Base-by-base conservation (phyloP, 2,888 invertebrate genomes). In the Cybosia mesomella region DNA sequence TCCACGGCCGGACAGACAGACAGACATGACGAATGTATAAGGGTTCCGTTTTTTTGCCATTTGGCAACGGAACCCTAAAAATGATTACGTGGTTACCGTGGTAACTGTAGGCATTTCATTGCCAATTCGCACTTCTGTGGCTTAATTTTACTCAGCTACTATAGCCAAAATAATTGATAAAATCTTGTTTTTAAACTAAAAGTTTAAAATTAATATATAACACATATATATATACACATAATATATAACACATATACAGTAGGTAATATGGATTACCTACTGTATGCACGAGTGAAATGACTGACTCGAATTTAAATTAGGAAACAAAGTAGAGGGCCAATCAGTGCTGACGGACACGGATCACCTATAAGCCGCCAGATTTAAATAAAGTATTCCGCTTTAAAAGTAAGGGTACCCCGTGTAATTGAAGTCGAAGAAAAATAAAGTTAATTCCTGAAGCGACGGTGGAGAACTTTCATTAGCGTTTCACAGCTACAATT, bases 401-500 rank as follows among this genome's bases (percentile, higher is more conserved):
- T 83, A 87, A 91, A 91, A 91, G 88, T 87, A 89, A 88, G 90
- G 88, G 74, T 80, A 69, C 75, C 87, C 85, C 72, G 77, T 85
- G 83, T 91, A 91, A 92, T 92, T 91, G 88, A 89, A 90, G 87
- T 84, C 84, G 85, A 87, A 85, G 85, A 87, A 88, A 89, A 89
- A 89, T 87, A 87, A 87, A 90, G 87, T 91, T 90, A 92, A 92
- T 91, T 92, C 87, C 81, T 87, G 80, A 85, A 89, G 88, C 86
- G 85, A 84, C 87, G 85, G 85, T 84, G 85, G 85, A 89, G 87
- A 91, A 91, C 90, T 92, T 93, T 93, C 92, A 92, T 93, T 93
- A 91, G 89, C 88, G 88, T 89, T 89, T 92, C 90, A 91, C 90
- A 87, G 91, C 91, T 93, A 92, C 93, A 91, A 93, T 93, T 92